Evolutionary conservation across 2,888 invertebrate species (phyloP), one percentile per base, ranked within the genome.

Genomic region (Gerris lacustris): DNA sequence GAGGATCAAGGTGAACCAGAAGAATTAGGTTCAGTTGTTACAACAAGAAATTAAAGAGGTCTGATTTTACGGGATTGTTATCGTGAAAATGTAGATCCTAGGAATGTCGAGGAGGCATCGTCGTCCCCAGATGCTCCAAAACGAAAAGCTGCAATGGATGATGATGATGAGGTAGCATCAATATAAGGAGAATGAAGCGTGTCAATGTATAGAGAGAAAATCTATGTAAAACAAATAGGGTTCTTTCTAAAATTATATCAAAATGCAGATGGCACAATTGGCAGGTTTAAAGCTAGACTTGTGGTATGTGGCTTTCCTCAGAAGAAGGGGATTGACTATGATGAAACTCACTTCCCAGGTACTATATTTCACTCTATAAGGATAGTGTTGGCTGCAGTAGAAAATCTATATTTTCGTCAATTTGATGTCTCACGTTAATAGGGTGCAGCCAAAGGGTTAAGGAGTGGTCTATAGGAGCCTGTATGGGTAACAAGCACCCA

Each of bases 401-500:
- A 76, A 17, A 47, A 66, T 6, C 68, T 78, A 70, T 6, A 73
- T 2, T 17, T 77, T 0, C 43, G 69, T n/a, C 77, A 77, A 70
- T 77, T 79, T 67, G 76, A 78, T 69, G 75, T n/a, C n/a, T n/a
- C n/a, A 74, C 17, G 76, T 79, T 9, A 79, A 76, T 66, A 78
- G 78, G 78, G 69, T 76, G 44, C 78, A 79, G 47, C 79, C 79
- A 64, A 73, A 75, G 18, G 76, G 78, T 72, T 76, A 76, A 2
- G 67, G 66, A 6, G 45, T 69, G 18, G 78, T 78, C 5, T 80
- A 79, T 15, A 75, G 74, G 69, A 77, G 78, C 68, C 66, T 80
- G 18, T 80, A 80, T 74, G 79, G 79, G 7, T 80, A 0, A 80
- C 79, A 79, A 73, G 76, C 78, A 15, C 76, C 79, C 7, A 69